These are phyloP conservation scores for Trachymyrmex cornetzi DNA, from an alignment of 1,140 invertebrate species.

Conservation along the genomic window DNA sequence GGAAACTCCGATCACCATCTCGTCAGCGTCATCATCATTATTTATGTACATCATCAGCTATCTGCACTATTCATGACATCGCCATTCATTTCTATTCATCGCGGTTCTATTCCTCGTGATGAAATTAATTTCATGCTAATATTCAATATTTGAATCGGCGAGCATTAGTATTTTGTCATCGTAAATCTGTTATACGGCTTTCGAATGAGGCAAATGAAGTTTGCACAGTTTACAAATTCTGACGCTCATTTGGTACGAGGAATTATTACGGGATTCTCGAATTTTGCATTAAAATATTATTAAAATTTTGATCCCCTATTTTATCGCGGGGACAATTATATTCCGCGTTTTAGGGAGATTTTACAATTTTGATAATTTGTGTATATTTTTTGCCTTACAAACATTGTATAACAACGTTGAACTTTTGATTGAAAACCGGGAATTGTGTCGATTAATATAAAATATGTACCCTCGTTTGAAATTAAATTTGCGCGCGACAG, in stretches of 20 bases:
- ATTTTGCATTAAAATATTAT: constrained; percentile 53
- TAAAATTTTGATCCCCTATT: constrained; percentile 33
- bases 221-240: constrained; percentile 1
- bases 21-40: constrained; percentile 22
- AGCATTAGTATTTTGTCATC: not conserved
- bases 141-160: not conserved
- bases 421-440: constrained; percentile 49
- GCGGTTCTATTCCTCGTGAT: not conserved
- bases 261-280: not conserved
- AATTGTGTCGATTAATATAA: constrained; percentile 64
- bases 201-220: not conserved
- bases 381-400: constrained; percentile 10
- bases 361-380: constrained; percentile 45
- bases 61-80: not conserved
- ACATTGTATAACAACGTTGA: not conserved
- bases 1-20: constrained; percentile 21
- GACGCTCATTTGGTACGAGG: not conserved
- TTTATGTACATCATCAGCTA: constrained; percentile 17
- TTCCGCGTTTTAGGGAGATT: not conserved
- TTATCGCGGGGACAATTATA: constrained; percentile 10
- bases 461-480: constrained; percentile 55
- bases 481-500: constrained; percentile 55
- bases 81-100: constrained; percentile 11
- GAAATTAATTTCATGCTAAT: constrained; percentile 24
- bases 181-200: not conserved